Base-by-base conservation (phyloP, 2,113 vertebrate genomes). In the Cacatua alba region DNA sequence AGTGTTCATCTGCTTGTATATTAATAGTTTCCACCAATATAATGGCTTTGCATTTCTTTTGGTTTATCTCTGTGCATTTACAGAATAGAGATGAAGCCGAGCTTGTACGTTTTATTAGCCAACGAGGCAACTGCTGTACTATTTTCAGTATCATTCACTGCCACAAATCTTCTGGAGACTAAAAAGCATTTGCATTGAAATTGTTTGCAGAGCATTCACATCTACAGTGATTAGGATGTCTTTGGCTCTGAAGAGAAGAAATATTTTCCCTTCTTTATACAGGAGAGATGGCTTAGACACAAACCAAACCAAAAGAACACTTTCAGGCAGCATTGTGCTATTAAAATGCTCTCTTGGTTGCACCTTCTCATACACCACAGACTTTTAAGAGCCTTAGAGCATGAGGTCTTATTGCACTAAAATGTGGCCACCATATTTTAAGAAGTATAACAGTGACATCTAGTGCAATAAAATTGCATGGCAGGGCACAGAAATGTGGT, bases 371-470 rank as follows among this genome's bases (percentile, higher is more conserved):
- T 37, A 23, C 4, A 33, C n/a, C 53, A 43, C 20, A 52, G 65
- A 44, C n/a, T 69, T 79, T 23, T 35, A 44, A 37, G 26, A 24
- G 17, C 21, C 44, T 52, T 24, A 55, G n/a, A 59, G 16, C 11
- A 15, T 17, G 33, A 87, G 19, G 29, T 17, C 0, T 2, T 25
- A 26, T 5, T 20, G 60, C 16, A 64, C 43, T 12, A n/a, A 65
- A n/a, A 29, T 1, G 43, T 0, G 39, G 5, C 2, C 6, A 20
- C 4, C 12, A 6, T 43, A 35, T 49, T 93, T 87, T 57, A 72
- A 48, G 59, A 88, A 87, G 85, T 86, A 15, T 86, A 97, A 97
- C 72, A 88, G 86, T 97, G 97, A 88, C 98, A 97, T 88, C 98
- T 98, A 82, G 95, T 82, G 98, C 31, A 69, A 14, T 0, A 33